Conservation (phyloP, 2,888 invertebrate species). For the Ectemnius lituratus region DNA sequence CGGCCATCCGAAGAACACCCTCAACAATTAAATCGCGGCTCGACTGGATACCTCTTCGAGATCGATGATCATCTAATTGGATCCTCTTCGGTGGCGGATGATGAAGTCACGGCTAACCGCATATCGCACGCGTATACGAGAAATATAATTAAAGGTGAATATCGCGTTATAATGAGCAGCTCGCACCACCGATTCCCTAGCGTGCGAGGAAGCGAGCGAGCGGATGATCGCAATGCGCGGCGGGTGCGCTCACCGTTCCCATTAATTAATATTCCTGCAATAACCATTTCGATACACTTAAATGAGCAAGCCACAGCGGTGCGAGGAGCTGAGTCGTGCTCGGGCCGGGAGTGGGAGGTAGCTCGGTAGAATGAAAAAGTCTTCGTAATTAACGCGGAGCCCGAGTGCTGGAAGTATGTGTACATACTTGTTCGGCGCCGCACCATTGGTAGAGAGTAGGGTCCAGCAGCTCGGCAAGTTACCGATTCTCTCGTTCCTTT, state of each 20-base stretch:
- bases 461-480: slow-evolving; percentile 18
- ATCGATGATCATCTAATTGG: too few relatives aligned
- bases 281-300: slow-evolving; percentile 63
- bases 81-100: too few relatives aligned
- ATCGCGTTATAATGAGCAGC: slow-evolving; percentile 18
- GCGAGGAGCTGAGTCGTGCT: slow-evolving; percentile 58
- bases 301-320: slow-evolving; percentile 48
- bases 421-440: slow-evolving; percentile 40
- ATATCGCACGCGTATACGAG: background rate
- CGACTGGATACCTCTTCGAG: too few relatives aligned
- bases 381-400: slow-evolving; percentile 65
- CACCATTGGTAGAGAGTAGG: slow-evolving; percentile 10
- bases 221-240: background rate
- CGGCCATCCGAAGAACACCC: background rate
- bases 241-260: slow-evolving; percentile 39
- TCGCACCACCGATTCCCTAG: background rate
- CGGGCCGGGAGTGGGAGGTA: slow-evolving; percentile 29
- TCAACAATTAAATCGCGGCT: background rate
- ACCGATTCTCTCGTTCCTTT: slow-evolving; percentile 47
- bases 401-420: slow-evolving; percentile 12
- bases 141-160: slow-evolving; percentile 27
- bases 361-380: slow-evolving; percentile 64
- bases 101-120: too few relatives aligned
- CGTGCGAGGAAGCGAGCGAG: too few relatives aligned
- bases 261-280: slow-evolving; percentile 66